Conservation (phyloP, 2,113 vertebrate genomes). For the Mustelus asterias region DNA sequence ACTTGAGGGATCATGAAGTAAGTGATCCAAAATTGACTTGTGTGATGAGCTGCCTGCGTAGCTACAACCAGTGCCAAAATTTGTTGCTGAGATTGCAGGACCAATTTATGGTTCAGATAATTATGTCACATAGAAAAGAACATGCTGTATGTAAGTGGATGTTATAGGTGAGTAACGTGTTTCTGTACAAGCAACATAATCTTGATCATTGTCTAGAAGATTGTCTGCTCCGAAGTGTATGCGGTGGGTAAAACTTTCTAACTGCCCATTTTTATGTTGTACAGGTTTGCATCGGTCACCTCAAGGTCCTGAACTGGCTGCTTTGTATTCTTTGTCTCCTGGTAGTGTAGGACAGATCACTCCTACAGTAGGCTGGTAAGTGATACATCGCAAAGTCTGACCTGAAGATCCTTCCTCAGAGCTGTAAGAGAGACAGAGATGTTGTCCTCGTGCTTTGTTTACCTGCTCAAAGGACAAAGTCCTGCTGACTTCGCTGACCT, state of each 20-base stretch:
- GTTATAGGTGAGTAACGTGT: not conserved
- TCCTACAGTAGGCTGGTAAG: slow-evolving; percentile 95
- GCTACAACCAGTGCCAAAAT: not conserved
- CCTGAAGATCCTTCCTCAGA: not conserved
- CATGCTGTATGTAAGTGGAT: not conserved
- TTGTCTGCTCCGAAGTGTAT: not conserved
- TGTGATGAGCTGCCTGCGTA: not conserved
- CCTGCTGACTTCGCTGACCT: too few species aligned
- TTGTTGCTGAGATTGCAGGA: not conserved
- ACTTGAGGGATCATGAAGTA: not conserved
- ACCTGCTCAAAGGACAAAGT: not conserved
- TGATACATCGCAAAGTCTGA: slow-evolving; percentile 43
- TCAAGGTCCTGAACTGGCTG: slow-evolving; percentile 83
- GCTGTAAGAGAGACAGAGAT: not conserved
- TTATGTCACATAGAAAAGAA: not conserved
- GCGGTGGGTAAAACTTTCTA: not conserved
- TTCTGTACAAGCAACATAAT: not conserved
- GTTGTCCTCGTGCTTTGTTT: not conserved
- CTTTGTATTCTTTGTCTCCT: slow-evolving; percentile 87
- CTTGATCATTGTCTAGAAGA: not conserved
- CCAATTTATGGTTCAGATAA: not conserved
- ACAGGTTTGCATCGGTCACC: slow-evolving; percentile 81
- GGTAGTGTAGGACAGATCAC: slow-evolving; percentile 84
- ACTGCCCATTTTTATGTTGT: slow-evolving; percentile 35
- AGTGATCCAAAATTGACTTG: not conserved